Base-by-base conservation (phyloP, 2,797 vertebrate genomes). In the Microtus agrestis region DNA sequence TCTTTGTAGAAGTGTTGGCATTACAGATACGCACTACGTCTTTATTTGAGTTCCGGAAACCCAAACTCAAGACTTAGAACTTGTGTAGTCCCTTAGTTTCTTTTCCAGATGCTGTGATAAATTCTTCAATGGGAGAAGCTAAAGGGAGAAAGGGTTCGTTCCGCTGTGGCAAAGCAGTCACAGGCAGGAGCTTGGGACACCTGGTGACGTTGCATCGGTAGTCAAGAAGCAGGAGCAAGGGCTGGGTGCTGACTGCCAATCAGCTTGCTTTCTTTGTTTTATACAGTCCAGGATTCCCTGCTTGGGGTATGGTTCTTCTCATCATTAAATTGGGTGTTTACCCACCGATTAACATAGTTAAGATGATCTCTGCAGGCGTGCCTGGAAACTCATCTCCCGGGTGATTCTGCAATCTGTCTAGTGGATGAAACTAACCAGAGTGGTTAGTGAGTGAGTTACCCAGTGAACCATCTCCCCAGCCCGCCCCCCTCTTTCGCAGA, bases 11-110 rank as follows among this genome's bases (percentile, higher is more conserved):
- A 29, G 48, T 40, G 34, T 25, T 11, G 48, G 34, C 23, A 25
- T 73, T 71, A 40, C 8, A 86, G 23, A n/a, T 51, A 4, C 0
- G 0, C 34, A 34, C 63, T 67, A 37, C 34, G 21, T 25, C 46
- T 51, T 69, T 27, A 27, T 51, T 43, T 69, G 46, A 27, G 21
- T 51, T 69, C 84, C 10, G 2, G 46, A 40, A 25, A 54, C 17
- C 23, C 46, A 54, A 54, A 54, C 67, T 87, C 65, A 29, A 37
- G 51, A 23, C 84, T 21, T 37, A 13, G 11, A 21, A 51, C 31
- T 71, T 40, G 48, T 54, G 15, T 25, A 48, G 82, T 34, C 43
- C 48, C 82, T n/a, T 69, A 48, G 63, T 56, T 56, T 71, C 67
- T 31, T 71, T 73, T 54, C 10, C 48, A 56, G 14, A 29, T 73